Conservation (phyloP, 2,113 vertebrate species). For the Centropus unirufus region DNA sequence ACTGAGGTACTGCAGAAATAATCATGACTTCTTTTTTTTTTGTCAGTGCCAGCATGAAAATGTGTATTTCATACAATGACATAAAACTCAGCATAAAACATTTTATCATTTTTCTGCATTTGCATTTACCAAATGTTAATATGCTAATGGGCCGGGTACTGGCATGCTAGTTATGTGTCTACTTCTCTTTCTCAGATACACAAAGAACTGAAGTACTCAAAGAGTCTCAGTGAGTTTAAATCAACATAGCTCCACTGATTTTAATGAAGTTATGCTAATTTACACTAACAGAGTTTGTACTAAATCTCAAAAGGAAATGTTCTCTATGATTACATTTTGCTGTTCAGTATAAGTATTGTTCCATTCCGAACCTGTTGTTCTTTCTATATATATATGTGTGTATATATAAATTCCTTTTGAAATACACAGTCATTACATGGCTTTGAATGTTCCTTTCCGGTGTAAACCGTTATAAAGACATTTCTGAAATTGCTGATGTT, state of each 20-base stretch:
- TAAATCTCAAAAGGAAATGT: background rate
- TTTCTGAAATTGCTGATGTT: background rate
- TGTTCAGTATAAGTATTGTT: background rate
- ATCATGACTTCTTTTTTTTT: background rate
- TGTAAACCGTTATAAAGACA: background rate
- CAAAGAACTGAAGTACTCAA: background rate
- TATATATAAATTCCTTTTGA: background rate
- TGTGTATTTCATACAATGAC: background rate
- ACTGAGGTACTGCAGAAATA: background rate
- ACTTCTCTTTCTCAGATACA: background rate
- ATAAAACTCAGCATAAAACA: background rate
- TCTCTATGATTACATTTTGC: constrained; percentile 36
- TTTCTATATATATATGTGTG: background rate
- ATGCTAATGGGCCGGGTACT: background rate
- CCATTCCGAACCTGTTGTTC: background rate
- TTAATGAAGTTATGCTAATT: constrained; percentile 45
- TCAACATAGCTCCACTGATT: background rate
- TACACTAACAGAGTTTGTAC: background rate
- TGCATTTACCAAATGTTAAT: background rate
- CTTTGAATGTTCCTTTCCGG: background rate
- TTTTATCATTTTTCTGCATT: background rate
- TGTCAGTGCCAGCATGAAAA: background rate
- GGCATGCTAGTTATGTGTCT: background rate
- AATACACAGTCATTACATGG: background rate
- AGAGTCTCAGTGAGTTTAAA: background rate